These are phyloP conservation scores for Triplophysa dalaica DNA, from an alignment of 2,113 vertebrate genomes.

Conservation along the genomic window DNA sequence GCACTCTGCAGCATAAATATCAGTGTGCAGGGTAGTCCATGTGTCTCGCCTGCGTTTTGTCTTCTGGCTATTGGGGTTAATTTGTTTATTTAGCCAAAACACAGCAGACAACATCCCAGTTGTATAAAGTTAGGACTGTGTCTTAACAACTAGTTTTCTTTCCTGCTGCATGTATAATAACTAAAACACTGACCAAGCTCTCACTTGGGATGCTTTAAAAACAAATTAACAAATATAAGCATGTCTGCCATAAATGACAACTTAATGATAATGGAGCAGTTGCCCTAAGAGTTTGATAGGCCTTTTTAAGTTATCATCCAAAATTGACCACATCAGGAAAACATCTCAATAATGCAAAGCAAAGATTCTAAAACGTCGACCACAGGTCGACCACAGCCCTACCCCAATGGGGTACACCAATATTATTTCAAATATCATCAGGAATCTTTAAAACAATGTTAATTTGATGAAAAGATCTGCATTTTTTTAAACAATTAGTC, in stretches of 20 bases:
- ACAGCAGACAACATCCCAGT: no score
- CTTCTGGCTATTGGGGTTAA: no score
- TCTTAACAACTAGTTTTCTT: slow-evolving; percentile 48
- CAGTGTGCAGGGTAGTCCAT: no score
- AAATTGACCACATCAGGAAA: not conserved
- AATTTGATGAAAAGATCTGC: not conserved
- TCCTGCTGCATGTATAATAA: slow-evolving; percentile 46
- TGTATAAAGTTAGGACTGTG: no score
- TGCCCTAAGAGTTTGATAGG: no score
- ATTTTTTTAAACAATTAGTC: not conserved
- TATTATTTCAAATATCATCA: not conserved
- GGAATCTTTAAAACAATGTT: not conserved
- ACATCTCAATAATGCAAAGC: not conserved
- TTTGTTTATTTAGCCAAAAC: no score
- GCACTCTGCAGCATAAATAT: no score
- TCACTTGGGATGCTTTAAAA: slow-evolving; percentile 34
- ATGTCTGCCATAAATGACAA: no score
- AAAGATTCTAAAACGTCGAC: slow-evolving; percentile 20
- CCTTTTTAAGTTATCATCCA: not conserved
- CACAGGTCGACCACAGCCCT: not conserved
- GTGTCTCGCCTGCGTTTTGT: no score
- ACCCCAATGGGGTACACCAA: no score
- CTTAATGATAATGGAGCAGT: not conserved
- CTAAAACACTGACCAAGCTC: slow-evolving; percentile 55
- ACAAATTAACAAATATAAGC: not conserved